These are phyloP conservation scores for Graptemys geographica DNA, from an alignment of 2,797 vertebrate species.

Conservation along the genomic window DNA sequence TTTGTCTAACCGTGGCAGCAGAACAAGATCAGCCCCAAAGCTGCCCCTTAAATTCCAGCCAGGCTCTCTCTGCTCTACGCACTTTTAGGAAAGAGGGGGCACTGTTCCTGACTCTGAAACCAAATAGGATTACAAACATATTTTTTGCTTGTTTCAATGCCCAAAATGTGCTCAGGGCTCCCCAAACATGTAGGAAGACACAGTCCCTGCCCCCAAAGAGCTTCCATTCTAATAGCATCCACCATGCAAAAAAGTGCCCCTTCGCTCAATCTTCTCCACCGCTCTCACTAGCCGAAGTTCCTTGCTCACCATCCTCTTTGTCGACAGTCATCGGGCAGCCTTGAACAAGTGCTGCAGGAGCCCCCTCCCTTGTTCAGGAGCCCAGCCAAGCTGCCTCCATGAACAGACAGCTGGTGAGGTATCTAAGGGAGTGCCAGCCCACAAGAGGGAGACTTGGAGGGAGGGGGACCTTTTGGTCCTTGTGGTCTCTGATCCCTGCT, in stretches of 20 bases:
- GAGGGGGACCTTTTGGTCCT: rapidly evolving
- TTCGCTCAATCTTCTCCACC: rapidly evolving
- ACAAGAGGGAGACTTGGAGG: background rate
- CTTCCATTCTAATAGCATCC: background rate
- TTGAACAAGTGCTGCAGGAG: background rate
- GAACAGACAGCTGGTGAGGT: rapidly evolving
- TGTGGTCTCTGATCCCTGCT: rapidly evolving
- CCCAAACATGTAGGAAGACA: rapidly evolving
- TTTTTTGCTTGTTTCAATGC: background rate
- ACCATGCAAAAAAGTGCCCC: background rate
- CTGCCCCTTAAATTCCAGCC: background rate
- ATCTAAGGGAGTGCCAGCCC: background rate
- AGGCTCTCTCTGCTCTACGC: background rate
- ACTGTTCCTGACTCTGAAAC: background rate
- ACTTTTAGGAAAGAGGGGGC: background rate
- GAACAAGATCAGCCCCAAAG: background rate
- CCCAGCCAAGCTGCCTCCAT: rapidly evolving
- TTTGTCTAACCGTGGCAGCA: background rate
- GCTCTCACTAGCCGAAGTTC: rapidly evolving
- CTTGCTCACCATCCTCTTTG: background rate
- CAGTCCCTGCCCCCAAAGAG: background rate
- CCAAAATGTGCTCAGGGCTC: background rate
- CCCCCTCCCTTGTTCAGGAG: background rate
- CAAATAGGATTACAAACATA: background rate
- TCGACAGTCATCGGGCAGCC: background rate